Conservation (phyloP, 2,113 vertebrate species). For the Trinectes maculatus region DNA sequence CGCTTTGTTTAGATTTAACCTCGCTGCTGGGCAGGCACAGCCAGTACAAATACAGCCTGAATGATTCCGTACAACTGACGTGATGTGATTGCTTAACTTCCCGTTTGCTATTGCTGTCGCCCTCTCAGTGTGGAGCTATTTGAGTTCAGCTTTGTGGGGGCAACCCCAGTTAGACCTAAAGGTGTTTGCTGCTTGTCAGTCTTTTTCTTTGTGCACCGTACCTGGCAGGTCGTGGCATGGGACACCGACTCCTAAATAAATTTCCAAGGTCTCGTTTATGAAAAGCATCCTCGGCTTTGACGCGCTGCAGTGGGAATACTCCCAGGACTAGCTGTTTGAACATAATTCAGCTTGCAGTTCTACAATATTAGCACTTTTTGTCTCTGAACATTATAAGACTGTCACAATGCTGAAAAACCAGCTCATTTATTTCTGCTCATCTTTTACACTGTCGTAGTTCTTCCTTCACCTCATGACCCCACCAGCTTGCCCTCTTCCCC, state of each 20-base stretch:
- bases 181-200: conserved; percentile 62
- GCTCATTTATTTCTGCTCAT: conserved; percentile 29
- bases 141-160: conserved; percentile 57
- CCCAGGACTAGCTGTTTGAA: conserved; percentile 33
- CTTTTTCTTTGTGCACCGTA: conserved; percentile 50
- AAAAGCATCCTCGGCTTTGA: conserved; percentile 43
- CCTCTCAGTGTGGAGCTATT: conserved; percentile 43
- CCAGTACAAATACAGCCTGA: conserved; percentile 22
- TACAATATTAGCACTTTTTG: conserved; percentile 2
- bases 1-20: conserved; percentile 45
- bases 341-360: conserved; percentile 23
- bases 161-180: conserved; percentile 44
- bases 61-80: conserved; percentile 17
- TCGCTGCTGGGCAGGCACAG: conserved; percentile 11
- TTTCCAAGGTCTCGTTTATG: conserved; percentile 55
- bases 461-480: conserved; percentile 57
- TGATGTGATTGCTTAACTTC: conserved; percentile 24
- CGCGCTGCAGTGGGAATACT: conserved; percentile 13
- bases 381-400: conserved; percentile 10
- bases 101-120: conserved; percentile 20
- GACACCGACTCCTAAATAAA: conserved; percentile 52
- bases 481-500: conserved; percentile 37
- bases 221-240: conserved; percentile 55
- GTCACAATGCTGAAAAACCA: background rate
- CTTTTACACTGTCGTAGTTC: conserved; percentile 8